Base-by-base conservation (phyloP, 1,140 invertebrate genomes). In the Steinernema khuongi region DNA sequence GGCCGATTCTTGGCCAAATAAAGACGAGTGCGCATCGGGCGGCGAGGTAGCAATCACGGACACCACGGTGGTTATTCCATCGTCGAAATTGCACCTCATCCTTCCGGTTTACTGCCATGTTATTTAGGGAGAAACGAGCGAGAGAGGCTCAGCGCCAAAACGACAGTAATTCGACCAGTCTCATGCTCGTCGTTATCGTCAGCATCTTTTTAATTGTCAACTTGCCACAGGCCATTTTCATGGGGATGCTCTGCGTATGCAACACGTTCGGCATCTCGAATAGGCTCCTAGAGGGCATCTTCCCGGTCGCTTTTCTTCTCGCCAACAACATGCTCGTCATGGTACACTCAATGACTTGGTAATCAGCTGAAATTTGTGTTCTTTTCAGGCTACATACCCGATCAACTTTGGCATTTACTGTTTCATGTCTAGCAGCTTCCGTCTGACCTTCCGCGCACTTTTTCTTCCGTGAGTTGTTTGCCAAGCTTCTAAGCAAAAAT, bases 381-480 rank as follows among this genome's bases (percentile, higher is more conserved):
- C 72, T 76, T 85, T 79, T 67, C 44, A 83, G 82, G 80, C 79
- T 4, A 93, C 92, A 31, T 96, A 96, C 86, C 94, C 94, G 0
- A 91, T 96, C 71, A 96, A 96, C 86, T 96, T 96, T 82, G 93
- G 93, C 70, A 95, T 96, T 74, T 96, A 96, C 85, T 96, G 93
- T 85, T 93, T 93, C 2, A 96, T 96, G 94, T 93, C 92, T 67
- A 88, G 92, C 28, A 92, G 94, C 83, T 96, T 96, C 84, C 88
- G 94, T 31, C 92, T 94, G 85, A 96, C 94, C 0, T 96, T 96
- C 86, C 93, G 93, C 80, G 91, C 93, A 80, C 87, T 96, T 1
- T 95, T 96, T 67, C 82, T 77, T 71, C 71, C 73, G 80, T 81
- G 71, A 43, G 80, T 69, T 74, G n/a, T n/a, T n/a, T n/a, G n/a